Base-by-base conservation (phyloP, 1,140 invertebrate genomes). In the Chymomyza costata region DNA sequence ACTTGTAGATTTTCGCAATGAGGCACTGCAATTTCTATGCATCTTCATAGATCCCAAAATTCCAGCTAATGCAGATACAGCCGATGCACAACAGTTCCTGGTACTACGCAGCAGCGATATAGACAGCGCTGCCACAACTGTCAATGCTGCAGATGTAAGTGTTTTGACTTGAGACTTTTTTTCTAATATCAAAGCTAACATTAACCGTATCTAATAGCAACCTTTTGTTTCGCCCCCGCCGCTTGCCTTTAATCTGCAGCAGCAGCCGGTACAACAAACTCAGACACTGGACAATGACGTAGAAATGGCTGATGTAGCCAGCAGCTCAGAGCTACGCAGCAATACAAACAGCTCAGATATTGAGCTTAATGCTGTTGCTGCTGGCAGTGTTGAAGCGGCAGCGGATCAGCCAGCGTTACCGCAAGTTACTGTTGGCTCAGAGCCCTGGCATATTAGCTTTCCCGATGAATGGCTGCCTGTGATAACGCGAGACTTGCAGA, bases 391-490 rank as follows among this genome's bases (percentile, higher is more conserved):
- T 30, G 37, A 31, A 37, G 50, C 53, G 1, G 45, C 61, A n/a
- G 61, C 47, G 34, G n/a, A 35, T 13, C 48, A 55, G n/a, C 16
- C 40, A n/a, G 66, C 85, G 0, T 56, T 89, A 30, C 87, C 88
- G 3, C 74, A 85, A 48, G 86, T 90, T 11, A 82, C 87, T 3
- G 64, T 88, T 14, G 89, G 89, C 17, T 87, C 89, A 2, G 88
- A 90, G 63, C 55, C 85, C 0, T 91, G 90, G 90, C 89, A 90
- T 69, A 83, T 54, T 50, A 85, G 86, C 55, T 86, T 90, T 18
- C 88, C 89, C 13, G 73, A 86, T 41, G 92, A 94, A 35, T 95
- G 93, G 94, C 90, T 95, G 14, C 93, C 94, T 2, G 91, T 94
- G 40, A 94, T 95, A 41, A 89, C 91, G 5, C 87, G 90, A 13